phyloP scores from a whole-genome alignment of 2,113 vertebrate species.

The Perca flavescens region DNA sequence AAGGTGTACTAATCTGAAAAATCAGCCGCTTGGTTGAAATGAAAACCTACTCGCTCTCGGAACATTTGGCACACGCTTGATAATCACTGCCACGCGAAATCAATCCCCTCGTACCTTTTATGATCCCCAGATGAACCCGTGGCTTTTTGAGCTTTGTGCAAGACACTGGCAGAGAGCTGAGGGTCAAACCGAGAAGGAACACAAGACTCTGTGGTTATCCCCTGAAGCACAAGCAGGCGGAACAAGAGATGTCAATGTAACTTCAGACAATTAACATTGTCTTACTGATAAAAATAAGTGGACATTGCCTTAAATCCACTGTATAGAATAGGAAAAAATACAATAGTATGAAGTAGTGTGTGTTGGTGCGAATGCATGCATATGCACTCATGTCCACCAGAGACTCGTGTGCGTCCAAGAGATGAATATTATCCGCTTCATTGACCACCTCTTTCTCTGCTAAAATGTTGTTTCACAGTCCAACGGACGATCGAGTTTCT shows the following conservation, averaged over 20 bases:
- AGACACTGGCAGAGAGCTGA: conserved; percentile 30
- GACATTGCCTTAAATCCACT: conserved; percentile 28
- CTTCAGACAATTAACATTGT: conserved; percentile 21
- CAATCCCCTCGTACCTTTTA: conserved; percentile 43
- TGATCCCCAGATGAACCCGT: conserved; percentile 31
- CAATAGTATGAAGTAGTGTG: not conserved
- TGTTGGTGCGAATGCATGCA: not conserved
- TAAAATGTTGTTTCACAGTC: conserved; percentile 70
- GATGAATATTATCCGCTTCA: conserved; percentile 68
- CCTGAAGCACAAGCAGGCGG: conserved; percentile 13
- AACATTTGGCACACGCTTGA: conserved; percentile 43
- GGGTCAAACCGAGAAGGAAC: conserved; percentile 37
- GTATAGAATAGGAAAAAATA: not conserved
- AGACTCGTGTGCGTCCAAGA: conserved; percentile 51
- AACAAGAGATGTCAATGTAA: conserved; percentile 19
- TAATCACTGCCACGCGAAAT: conserved; percentile 44
- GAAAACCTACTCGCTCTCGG: conserved; percentile 15
- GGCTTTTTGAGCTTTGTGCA: conserved; percentile 35
- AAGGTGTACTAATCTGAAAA: conserved; percentile 23
- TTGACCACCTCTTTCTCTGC: conserved; percentile 57
- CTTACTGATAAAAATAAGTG: conserved; percentile 26
- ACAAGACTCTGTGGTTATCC: conserved; percentile 33
- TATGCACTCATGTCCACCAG: conserved; percentile 31
- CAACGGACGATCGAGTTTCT: conserved; percentile 74
- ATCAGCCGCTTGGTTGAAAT: conserved; percentile 33